Conservation (phyloP, 2,113 vertebrate genomes). For the Cnemophilus loriae region DNA sequence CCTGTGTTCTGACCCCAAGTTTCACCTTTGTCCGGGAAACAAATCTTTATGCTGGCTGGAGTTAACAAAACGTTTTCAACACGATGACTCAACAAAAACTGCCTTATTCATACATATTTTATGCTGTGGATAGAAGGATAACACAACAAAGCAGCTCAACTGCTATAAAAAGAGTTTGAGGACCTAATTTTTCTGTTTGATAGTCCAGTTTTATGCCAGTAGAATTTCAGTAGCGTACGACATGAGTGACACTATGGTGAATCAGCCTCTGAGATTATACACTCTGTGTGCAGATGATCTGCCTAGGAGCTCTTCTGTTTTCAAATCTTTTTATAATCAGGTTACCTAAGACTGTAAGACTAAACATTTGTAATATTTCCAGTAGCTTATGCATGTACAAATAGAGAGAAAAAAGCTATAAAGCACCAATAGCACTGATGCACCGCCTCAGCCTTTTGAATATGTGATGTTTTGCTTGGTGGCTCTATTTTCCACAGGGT, state of each 20-base stretch:
- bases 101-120: slow-evolving; percentile 29
- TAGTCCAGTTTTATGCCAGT: neutral
- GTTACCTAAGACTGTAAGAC: neutral
- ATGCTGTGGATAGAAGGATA: neutral
- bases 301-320: neutral
- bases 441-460: neutral
- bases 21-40: neutral
- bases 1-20: neutral
- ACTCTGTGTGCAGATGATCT: neutral
- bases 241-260: neutral
- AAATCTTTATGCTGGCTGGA: neutral
- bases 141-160: neutral
- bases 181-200: slow-evolving; percentile 19
- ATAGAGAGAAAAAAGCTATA: neutral
- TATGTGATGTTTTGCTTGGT: neutral
- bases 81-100: slow-evolving; percentile 12
- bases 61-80: neutral
- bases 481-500: neutral
- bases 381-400: neutral
- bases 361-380: neutral
- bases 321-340: neutral
- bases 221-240: neutral
- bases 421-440: neutral
- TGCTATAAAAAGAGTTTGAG: neutral
- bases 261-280: neutral